Conservation (phyloP, 2,797 vertebrate species). For the Malurus leucopterus region DNA sequence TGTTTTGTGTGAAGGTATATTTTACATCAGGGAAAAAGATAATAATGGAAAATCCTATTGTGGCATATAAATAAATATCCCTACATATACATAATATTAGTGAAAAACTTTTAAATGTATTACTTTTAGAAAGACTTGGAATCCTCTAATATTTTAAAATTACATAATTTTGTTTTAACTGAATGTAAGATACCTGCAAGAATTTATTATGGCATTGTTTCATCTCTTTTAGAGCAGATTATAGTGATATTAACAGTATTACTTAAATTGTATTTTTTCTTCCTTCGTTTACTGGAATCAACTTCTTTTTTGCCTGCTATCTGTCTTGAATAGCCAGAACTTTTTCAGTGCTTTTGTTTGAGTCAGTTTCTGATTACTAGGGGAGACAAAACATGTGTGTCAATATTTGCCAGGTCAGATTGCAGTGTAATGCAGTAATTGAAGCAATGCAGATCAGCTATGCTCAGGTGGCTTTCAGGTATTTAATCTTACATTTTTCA, state of each 20-base stretch:
- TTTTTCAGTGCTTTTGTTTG: conserved; percentile 39
- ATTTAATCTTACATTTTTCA: neutral
- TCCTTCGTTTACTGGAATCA: neutral
- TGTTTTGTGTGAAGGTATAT: neutral
- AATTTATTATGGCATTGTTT: neutral
- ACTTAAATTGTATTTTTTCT: neutral
- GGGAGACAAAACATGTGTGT: conserved; percentile 54
- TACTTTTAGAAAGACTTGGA: neutral
- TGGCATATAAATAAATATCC: neutral
- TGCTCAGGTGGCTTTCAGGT: neutral
- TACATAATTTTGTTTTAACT: neutral
- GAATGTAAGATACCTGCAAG: neutral
- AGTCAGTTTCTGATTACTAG: conserved; percentile 53
- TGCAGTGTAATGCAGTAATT: neutral
- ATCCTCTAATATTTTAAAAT: neutral
- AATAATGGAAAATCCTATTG: neutral
- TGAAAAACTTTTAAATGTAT: neutral
- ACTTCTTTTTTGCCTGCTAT: neutral
- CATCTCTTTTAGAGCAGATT: neutral
- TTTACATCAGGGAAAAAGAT: neutral
- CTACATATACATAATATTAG: neutral
- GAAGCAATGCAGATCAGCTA: neutral
- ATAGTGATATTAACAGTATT: neutral
- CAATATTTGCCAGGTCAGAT: conserved; percentile 47
- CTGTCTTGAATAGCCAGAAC: neutral